Evolutionary conservation across 2,797 vertebrate genomes (phyloP), one percentile per base, ranked within the genome.

Genomic region (Pseudomugil gertrudae): DNA sequence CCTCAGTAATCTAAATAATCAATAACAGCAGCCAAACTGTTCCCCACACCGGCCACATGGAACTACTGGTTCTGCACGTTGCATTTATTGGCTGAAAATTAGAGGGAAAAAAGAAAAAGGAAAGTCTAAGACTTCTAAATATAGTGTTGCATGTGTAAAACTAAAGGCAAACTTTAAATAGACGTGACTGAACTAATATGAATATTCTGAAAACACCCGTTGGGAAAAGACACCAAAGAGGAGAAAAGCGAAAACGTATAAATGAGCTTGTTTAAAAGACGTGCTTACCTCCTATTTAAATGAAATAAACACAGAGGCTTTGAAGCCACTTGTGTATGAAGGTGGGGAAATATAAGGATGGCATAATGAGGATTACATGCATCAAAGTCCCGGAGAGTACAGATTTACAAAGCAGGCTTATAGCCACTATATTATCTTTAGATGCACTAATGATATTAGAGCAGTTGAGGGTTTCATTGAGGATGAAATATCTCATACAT

Each of bases 341-440:
- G 52, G 56, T 58, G 21, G 55, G 9, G 32, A 73, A 72, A 73
- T 65, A 53, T 69, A 66, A 59, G 53, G 29, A 66, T 0, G 2
- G 64, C 24, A 61, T 85, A 78, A 85, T 70, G 58, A 84, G 73
- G 66, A 86, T 81, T 74, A 79, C 24, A 8, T 81, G 72, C 66
- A 62, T 79, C 50, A 47, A 30, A 66, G 56, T 59, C 69, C 56
- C 66, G 56, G 40, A 69, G 23, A 68, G 26, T 29, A 29, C 33
- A 66, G 56, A 79, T 36, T 57, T 32, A 69, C 43, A 52, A 45
- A 61, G 66, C 43, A 67, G 78, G 72, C 61, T 63, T 21, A 50
- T 69, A 54, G 64, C 2, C 7, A 38, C 38, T 48, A 47, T 53
- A n/a, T 54, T 71, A 53, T 68, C 60, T 70, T 58, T 15, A 47